Evolutionary conservation across 2,797 vertebrate species (phyloP).

Genomic region (Callimico goeldii): DNA sequence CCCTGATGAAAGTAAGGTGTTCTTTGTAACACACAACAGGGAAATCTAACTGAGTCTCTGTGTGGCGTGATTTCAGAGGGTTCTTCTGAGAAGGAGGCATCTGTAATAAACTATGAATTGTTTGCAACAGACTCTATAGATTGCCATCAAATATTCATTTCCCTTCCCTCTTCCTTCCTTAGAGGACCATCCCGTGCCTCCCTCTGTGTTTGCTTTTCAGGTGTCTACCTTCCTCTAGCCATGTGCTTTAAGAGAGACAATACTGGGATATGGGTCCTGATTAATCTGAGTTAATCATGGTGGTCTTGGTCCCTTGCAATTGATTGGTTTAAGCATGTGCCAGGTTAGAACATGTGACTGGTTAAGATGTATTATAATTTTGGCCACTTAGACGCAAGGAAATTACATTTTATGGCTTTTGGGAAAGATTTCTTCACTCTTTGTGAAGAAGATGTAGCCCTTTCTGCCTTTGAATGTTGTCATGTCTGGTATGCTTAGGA

Average conservation of each 20-base stretch:
- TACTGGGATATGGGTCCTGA: not conserved
- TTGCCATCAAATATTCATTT: not conserved
- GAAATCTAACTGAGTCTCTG: not conserved
- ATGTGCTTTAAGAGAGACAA: not conserved
- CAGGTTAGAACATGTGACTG: not conserved
- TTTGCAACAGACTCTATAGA: not conserved
- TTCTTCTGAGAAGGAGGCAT: not conserved
- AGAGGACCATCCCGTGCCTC: not conserved
- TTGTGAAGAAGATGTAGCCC: not conserved
- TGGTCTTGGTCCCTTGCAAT: not conserved
- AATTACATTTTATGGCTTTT: not conserved
- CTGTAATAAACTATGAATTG: not conserved
- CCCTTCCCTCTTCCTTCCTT: not conserved
- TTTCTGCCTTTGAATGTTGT: slow-evolving; percentile 6
- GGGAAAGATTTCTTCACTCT: not conserved
- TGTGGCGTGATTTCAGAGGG: not conserved
- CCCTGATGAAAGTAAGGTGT: not conserved
- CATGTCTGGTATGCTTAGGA: not conserved
- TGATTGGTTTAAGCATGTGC: not conserved
- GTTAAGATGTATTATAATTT: not conserved
- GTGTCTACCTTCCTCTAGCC: not conserved
- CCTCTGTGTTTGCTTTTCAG: slow-evolving; percentile 2
- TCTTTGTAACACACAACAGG: not conserved
- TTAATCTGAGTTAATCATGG: not conserved
- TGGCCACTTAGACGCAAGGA: not conserved